phyloP scores from a whole-genome alignment of 1,140 invertebrate species.

The Nephila pilipes region DNA sequence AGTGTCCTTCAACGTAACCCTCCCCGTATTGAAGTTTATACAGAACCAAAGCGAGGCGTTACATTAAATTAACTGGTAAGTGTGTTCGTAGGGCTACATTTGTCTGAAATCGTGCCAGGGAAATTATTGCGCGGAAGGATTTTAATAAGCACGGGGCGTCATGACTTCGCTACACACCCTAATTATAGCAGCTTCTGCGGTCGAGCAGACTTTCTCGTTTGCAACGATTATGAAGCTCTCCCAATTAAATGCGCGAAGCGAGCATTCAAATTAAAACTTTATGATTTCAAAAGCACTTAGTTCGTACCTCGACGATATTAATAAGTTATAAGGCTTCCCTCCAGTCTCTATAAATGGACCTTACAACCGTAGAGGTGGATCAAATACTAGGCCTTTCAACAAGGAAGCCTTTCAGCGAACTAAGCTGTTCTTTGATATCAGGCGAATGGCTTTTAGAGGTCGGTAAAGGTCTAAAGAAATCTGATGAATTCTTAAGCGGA shows the following conservation, averaged over 20 bases:
- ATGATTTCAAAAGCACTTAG: constrained; percentile 70
- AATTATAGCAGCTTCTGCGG: constrained; percentile 41
- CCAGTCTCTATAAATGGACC: constrained; percentile 45
- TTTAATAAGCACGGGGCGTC: constrained; percentile 55
- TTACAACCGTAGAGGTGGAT: too few relatives aligned
- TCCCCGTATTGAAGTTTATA: constrained; percentile 40
- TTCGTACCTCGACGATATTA: constrained; percentile 47
- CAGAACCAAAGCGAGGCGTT: constrained; percentile 44
- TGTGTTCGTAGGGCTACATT: constrained; percentile 52
- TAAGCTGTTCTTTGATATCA: constrained; percentile 49
- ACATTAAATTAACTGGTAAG: constrained; percentile 69
- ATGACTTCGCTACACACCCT: constrained; percentile 14
- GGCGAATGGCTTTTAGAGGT: neutral
- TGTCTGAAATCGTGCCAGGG: constrained; percentile 39
- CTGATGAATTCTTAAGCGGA: constrained; percentile 65
- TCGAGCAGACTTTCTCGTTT: neutral
- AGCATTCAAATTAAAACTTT: constrained; percentile 73
- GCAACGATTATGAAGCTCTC: constrained; percentile 24
- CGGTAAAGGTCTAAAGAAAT: constrained; percentile 62
- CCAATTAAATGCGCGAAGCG: constrained; percentile 31
- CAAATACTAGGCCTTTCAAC: constrained; percentile 19
- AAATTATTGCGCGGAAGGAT: constrained; percentile 61
- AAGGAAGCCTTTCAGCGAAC: constrained; percentile 10
- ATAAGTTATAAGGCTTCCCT: constrained; percentile 64
- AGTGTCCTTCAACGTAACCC: neutral